Base-by-base conservation (phyloP, 2,797 vertebrate genomes). In the Podarcis siculus region DNA sequence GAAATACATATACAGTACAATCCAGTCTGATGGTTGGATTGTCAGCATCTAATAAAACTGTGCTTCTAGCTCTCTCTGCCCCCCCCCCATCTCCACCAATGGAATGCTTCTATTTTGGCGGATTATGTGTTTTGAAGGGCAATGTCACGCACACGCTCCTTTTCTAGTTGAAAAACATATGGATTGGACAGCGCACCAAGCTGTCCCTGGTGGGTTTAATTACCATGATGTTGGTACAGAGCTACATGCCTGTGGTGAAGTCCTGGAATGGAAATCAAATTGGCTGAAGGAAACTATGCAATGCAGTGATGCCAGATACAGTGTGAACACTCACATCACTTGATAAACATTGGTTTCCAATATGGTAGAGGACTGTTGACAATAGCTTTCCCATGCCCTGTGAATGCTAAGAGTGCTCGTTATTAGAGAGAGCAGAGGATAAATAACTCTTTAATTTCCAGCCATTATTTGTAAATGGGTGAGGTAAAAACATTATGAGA, bases 401-500 rank as follows among this genome's bases (percentile, higher is more conserved):
- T 32, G n/a, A 61, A 79, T 78, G 76, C 72, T 23, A 76, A 85
- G 30, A 8, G 4, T 55, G 39, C 13, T 92, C 90, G 75, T 87
- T 87, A 86, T 91, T 64, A 64, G 75, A 87, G 6, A 2, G 58
- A 30, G 80, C 37, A 75, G 85, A 90, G 35, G 32, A 71, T 32
- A 92, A 66, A 1, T 12, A 55, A 1, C 2, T 15, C 30, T 58
- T 64, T 76, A 4, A 30, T 79, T 89, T 79, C n/a, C 77, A 85
- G 67, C 7, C 45, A 84, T 32, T 1, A 75, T 92, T 61, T 89
- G 73, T 30, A 78, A 83, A 79, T 86, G 87, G 69, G 2, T 78
- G 61, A 69, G 6, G 2, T 90, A 90, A 89, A 35, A 85, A 81
- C 55, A 89, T 42, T n/a, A 80, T 80, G 69, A 67, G 69, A 49